These are phyloP conservation scores for Xanthostigma xanthostigma DNA, from an alignment of 2,888 invertebrate species.

Conservation along the genomic window DNA sequence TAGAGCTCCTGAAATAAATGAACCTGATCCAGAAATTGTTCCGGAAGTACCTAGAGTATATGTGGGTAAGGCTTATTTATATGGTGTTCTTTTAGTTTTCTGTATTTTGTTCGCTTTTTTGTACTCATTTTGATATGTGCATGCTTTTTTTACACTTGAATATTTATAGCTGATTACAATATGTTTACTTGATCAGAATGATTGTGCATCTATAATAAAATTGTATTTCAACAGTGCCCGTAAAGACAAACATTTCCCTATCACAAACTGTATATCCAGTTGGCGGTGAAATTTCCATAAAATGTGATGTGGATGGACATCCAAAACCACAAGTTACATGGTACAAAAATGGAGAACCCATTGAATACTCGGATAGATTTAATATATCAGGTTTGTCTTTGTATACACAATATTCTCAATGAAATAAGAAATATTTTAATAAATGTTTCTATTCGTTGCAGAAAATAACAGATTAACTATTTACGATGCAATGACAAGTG, in stretches of 20 bases:
- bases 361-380: conserved; percentile 40
- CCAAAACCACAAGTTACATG: conserved; percentile 64
- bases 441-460: conserved; percentile 17
- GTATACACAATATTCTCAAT: conserved; percentile 1
- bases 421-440: neutral
- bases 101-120: neutral
- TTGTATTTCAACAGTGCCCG: conserved; percentile 36
- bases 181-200: too few species aligned
- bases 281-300: conserved; percentile 53
- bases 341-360: conserved; percentile 56
- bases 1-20: conserved; percentile 12
- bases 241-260: conserved; percentile 45
- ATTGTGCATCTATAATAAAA: neutral
- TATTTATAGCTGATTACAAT: neutral
- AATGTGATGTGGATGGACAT: conserved; percentile 63
- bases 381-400: conserved; percentile 44
- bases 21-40: conserved; percentile 8
- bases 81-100: conserved; percentile 16
- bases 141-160: conserved; percentile 1
- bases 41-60: conserved; percentile 11
- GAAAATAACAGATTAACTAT: conserved; percentile 59
- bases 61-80: conserved; percentile 12
- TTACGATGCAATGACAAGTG: conserved; percentile 40
- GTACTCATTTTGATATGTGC: conserved; percentile 3
- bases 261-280: conserved; percentile 40